Percentiles rank a stretch among this genome's conserved stretches.
Conservation (phyloP, 2,888 invertebrate species). For the Cantharis rustica region DNA sequence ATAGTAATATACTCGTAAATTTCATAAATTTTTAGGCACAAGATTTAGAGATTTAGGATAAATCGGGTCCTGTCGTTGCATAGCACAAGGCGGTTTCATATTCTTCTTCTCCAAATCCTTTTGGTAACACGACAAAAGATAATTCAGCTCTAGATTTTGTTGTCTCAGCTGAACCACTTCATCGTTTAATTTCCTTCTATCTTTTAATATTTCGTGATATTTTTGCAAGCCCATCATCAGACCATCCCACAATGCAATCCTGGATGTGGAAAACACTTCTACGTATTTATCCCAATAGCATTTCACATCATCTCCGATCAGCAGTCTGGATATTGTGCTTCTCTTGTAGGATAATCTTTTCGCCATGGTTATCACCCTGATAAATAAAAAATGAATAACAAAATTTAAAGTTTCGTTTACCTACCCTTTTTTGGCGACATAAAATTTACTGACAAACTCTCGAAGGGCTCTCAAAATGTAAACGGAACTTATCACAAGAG, state of each 20-base stretch:
- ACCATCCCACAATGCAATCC: conserved; percentile 74
- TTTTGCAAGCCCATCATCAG: conserved; percentile 66
- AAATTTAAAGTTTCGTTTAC: not conserved
- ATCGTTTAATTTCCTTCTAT: conserved; percentile 67
- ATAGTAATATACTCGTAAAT: not conserved
- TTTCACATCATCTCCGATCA: conserved; percentile 62
- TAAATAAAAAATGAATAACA: not conserved
- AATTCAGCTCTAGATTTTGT: conserved; percentile 72
- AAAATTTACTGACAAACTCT: conserved; percentile 62
- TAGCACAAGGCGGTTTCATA: conserved; percentile 42
- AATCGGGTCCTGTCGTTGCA: conserved; percentile 11
- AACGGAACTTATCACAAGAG: conserved; percentile 68
- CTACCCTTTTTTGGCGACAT: conserved; percentile 47
- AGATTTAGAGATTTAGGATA: not conserved
- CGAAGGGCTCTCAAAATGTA: conserved; percentile 69
- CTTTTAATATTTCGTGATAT: conserved; percentile 69
- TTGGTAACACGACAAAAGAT: conserved; percentile 66
- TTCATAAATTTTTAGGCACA: not conserved
- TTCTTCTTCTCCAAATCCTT: conserved; percentile 40
- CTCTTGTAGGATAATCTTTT: conserved; percentile 50
- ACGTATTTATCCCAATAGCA: conserved; percentile 72
- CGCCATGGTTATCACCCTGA: conserved; percentile 44
- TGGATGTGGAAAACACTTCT: conserved; percentile 63
- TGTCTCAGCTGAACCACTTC: conserved; percentile 68
- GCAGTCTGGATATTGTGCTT: conserved; percentile 60